Evolutionary conservation across 2,113 vertebrate genomes (phyloP).

Genomic region (Actenoides lindsayi): DNA sequence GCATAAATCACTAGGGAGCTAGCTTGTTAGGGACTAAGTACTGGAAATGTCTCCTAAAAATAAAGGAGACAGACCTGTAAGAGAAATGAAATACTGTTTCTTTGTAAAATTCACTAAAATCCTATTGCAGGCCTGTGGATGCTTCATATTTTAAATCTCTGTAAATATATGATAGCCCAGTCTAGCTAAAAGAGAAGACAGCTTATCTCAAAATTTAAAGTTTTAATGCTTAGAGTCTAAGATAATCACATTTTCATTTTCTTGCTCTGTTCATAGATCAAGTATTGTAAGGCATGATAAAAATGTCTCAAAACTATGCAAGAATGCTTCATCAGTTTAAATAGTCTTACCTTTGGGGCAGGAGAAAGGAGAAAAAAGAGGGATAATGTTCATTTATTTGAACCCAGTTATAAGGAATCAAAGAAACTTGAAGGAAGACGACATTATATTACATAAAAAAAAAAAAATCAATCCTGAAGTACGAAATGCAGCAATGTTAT

Average conservation of each 20-base stretch:
- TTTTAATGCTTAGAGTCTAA: not conserved
- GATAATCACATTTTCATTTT: not conserved
- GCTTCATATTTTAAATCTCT: not conserved
- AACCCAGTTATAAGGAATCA: not conserved
- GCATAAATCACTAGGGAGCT: not conserved
- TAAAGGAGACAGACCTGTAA: not conserved
- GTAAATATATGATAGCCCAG: accelerated
- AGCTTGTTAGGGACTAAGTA: not conserved
- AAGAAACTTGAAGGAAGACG: not conserved
- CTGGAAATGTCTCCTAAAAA: not conserved
- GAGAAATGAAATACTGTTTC: not conserved
- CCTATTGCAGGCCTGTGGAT: accelerated
- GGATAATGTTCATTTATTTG: not conserved
- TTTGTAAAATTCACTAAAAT: not conserved
- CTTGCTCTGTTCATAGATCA: not conserved
- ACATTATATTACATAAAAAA: not conserved
- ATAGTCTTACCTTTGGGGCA: not conserved
- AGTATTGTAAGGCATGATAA: not conserved
- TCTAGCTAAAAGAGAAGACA: not conserved
- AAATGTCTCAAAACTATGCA: not conserved
- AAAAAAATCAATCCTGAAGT: not conserved
- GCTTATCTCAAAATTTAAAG: not conserved
- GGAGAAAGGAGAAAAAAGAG: not conserved
- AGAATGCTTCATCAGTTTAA: not conserved
- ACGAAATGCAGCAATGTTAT: not conserved